phyloP scores from a whole-genome alignment of 2,888 invertebrate species.

The Rhorus exstirpatorius region DNA sequence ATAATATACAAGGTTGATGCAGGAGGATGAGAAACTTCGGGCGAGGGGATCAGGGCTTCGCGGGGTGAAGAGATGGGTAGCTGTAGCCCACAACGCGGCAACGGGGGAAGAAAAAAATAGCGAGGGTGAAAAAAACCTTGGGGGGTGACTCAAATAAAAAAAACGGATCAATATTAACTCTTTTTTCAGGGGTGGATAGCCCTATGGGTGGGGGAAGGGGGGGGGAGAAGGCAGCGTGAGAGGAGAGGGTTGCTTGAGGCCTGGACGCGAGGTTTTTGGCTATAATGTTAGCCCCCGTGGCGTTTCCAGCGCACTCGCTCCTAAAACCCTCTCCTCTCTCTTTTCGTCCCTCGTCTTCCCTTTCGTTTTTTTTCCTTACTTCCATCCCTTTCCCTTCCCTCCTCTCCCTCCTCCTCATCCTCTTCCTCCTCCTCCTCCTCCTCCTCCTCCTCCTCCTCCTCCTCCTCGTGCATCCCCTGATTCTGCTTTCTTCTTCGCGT shows the following conservation, averaged over 20 bases:
- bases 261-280: constrained; percentile 59
- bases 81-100: constrained; percentile 69
- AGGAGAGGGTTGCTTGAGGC: constrained; percentile 64
- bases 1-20: not conserved
- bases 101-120: constrained; percentile 86
- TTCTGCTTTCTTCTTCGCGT: constrained; percentile 36
- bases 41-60: constrained; percentile 46
- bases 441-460: constrained; percentile 24
- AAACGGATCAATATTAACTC: constrained; percentile 91
- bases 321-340: constrained; percentile 34
- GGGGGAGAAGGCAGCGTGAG: no score
- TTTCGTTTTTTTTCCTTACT: constrained; percentile 27
- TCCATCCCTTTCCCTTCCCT: constrained; percentile 26
- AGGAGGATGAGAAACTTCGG: constrained; percentile 52
- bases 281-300: constrained; percentile 52
- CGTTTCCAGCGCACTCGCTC: constrained; percentile 55
- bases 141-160: constrained; percentile 89
- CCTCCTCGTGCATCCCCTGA: constrained; percentile 10
- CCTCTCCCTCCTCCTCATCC: constrained; percentile 36
- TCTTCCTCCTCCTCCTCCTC: constrained; percentile 43
- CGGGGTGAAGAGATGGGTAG: constrained; percentile 40
- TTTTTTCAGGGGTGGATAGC: constrained; percentile 87
- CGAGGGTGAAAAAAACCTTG: constrained; percentile 89
- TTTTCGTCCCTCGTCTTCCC: constrained; percentile 18
- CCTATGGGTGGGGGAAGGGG: constrained; percentile 68